Conservation (phyloP, 1,140 invertebrate species). For the Cataglyphis hispanica region DNA sequence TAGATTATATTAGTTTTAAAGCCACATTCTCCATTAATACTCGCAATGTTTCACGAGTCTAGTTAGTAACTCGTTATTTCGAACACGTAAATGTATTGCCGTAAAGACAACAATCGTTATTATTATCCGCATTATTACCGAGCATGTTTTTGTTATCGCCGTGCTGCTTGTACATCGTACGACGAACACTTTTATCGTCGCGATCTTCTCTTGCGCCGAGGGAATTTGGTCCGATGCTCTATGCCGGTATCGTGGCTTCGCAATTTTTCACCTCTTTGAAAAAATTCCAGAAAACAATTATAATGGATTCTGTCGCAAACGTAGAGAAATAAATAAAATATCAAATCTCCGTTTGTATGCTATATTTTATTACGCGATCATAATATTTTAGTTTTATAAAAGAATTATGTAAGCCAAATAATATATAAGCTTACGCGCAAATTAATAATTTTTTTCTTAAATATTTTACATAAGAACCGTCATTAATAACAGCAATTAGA, state of each 20-base stretch:
- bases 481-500: neutral
- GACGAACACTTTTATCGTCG: slow-evolving; percentile 63
- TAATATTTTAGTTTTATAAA: slow-evolving; percentile 47
- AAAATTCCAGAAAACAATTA: slow-evolving; percentile 46
- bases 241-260: slow-evolving; percentile 9
- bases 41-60: slow-evolving; percentile 51
- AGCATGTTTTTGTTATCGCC: slow-evolving; percentile 63
- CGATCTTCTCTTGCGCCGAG: slow-evolving; percentile 40
- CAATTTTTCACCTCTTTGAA: slow-evolving; percentile 60
- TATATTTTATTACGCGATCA: slow-evolving; percentile 23
- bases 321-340: slow-evolving; percentile 41
- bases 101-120: slow-evolving; percentile 68
- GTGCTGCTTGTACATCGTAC: slow-evolving; percentile 50
- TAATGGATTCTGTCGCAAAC: slow-evolving; percentile 43
- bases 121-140: slow-evolving; percentile 65
- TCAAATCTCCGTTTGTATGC: slow-evolving; percentile 14
- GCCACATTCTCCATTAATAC: slow-evolving; percentile 52
- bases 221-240: slow-evolving; percentile 28
- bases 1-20: slow-evolving; percentile 63
- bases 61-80: slow-evolving; percentile 68
- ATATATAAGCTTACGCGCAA: neutral
- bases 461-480: neutral
- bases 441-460: slow-evolving; percentile 10
- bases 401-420: neutral
- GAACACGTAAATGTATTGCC: slow-evolving; percentile 51